A percentile compares a stretch with the other conserved stretches of the same genome.
Evolutionary conservation across 2,888 invertebrate genomes (phyloP).

Genomic region (Acrobeloides nanus): DNA sequence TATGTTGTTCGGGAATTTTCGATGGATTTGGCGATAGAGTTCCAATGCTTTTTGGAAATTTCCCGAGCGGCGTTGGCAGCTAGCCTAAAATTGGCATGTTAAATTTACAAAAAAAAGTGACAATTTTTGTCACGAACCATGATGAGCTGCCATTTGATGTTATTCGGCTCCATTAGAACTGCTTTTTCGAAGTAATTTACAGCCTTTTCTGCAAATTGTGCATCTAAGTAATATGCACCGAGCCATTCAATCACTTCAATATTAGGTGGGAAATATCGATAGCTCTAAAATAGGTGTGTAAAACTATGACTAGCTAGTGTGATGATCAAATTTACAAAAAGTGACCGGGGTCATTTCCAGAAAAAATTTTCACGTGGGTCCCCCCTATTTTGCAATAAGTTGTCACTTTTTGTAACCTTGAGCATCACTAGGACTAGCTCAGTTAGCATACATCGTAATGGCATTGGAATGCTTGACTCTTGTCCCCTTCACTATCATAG

Average conservation of each 20-base stretch:
- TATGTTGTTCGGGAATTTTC: constrained; percentile 83
- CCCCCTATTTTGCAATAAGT: no score
- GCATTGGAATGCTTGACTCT: constrained; percentile 78
- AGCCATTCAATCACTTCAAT: constrained; percentile 74
- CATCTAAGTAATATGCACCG: constrained; percentile 78
- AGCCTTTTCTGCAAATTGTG: constrained; percentile 80
- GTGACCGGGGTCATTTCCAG: no score
- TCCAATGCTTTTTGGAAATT: constrained; percentile 75
- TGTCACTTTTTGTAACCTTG: no score
- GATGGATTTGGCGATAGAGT: constrained; percentile 76
- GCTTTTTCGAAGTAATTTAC: constrained; percentile 74
- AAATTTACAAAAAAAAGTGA: neutral
- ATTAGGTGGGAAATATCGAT: constrained; percentile 67
- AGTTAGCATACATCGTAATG: constrained; percentile 68
- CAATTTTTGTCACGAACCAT: constrained; percentile 66
- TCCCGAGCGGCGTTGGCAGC: constrained; percentile 73
- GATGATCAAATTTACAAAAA: no score
- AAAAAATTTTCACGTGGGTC: no score
- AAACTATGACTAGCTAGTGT: no score
- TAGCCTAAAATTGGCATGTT: constrained; percentile 51
- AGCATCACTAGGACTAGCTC: no score
- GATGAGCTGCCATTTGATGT: constrained; percentile 77
- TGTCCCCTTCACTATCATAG: constrained; percentile 81
- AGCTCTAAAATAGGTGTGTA: constrained; percentile 60
- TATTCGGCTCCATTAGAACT: constrained; percentile 68